Evolutionary conservation across 1,140 invertebrate genomes (phyloP), one percentile per base, ranked within the genome.

Genomic region (Procambarus clarkii): DNA sequence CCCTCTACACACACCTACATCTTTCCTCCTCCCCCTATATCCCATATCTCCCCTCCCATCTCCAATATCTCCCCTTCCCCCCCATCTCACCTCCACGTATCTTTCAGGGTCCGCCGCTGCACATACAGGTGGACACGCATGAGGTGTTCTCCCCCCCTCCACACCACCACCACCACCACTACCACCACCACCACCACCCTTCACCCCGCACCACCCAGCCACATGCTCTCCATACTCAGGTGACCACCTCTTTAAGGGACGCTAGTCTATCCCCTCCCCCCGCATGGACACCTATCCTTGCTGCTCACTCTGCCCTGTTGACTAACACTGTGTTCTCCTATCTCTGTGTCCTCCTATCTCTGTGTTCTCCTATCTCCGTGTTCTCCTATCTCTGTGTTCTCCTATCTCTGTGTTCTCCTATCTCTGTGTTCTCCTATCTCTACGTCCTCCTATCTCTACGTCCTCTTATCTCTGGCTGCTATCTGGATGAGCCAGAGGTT

Each of bases 111-210:
- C 95, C 99, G 92, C 99, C 99, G 34, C 95, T 99, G 78, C 99
- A 99, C 94, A 96, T 99, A 93, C 99, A 99, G 96, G 98, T 99
- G 93, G 99, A 99, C 95, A 99, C 99, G 21, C 99, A 98, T 94
- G 99, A 99, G 95, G 98, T 85, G 64, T 74, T 85, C 15, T 71
- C 44, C 46, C 44, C 64, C 44, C 34, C 69, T 46, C 83, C 44
- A 85, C 83, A 54, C 50, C 50, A 54, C 50, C 50, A 54, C 50
- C 50, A 54, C 4, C 50, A 54, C 50, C 5, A 54, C 4, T 3
- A 54, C 50, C 50, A 54, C 50, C 50, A 54, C 50, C 50, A 69
- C 34, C 83, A 85, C 83, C 83, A 85, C 69, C 69, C 34, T 69
- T 81, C 48, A 50, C n/a, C 48, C 54, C 79, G 48, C 24, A 58